Evolutionary conservation across 2,113 vertebrate species (phyloP).

Genomic region (Caranx melampygus): DNA sequence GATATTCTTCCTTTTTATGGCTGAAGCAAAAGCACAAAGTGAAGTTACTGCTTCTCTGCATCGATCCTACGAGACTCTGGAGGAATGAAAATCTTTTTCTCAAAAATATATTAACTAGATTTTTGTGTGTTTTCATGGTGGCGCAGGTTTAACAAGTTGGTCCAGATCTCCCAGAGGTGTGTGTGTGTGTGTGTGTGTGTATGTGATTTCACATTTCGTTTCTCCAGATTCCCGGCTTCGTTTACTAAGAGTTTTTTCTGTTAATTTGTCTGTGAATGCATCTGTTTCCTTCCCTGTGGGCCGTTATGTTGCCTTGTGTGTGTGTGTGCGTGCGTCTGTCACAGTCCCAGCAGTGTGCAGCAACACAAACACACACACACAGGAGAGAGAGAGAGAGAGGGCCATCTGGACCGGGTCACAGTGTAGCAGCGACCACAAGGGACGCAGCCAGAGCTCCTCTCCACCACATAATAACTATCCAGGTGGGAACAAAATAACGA

Average conservation of each 20-base stretch:
- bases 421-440: slow-evolving; percentile 67
- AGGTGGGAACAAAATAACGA: slow-evolving; percentile 65
- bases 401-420: slow-evolving; percentile 79
- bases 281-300: slow-evolving; percentile 36
- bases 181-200: too few species aligned
- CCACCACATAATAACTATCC: slow-evolving; percentile 56
- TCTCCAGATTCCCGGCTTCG: too few species aligned
- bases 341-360: slow-evolving; percentile 53
- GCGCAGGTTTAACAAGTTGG: neutral
- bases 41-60: neutral
- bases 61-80: neutral
- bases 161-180: too few species aligned
- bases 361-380: slow-evolving; percentile 9
- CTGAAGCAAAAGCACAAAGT: neutral
- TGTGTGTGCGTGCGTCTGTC: slow-evolving; percentile 63
- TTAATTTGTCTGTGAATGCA: neutral
- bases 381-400: slow-evolving; percentile 61
- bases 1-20: neutral
- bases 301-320: slow-evolving; percentile 56
- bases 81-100: neutral
- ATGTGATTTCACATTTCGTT: too few species aligned
- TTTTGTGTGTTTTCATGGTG: neutral
- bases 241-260: neutral
- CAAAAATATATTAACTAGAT: neutral
- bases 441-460: slow-evolving; percentile 66